These are phyloP conservation scores for Nothobranchius kuhntae DNA, from an alignment of 2,113 vertebrate species.

Conservation along the genomic window DNA sequence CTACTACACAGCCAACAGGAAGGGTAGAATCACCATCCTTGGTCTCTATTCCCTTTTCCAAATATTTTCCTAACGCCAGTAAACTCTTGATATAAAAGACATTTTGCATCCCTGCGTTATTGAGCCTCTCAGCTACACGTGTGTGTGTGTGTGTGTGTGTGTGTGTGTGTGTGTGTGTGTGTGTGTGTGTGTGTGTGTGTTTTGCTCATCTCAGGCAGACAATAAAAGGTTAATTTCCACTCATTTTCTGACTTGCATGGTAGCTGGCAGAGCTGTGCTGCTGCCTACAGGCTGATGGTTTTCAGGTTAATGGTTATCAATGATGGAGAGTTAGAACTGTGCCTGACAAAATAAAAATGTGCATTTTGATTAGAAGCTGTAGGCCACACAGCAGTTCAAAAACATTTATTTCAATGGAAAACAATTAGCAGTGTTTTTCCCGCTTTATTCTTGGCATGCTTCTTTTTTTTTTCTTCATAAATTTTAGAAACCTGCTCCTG, in stretches of 20 bases:
- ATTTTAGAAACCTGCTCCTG: slow-evolving; percentile 10
- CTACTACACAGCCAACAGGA: neutral
- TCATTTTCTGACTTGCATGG: slow-evolving; percentile 1
- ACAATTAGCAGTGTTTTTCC: slow-evolving; percentile 20
- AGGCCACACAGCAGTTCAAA: slow-evolving; percentile 31
- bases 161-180: neutral
- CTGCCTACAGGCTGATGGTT: slow-evolving; percentile 34
- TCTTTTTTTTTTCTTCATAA: neutral
- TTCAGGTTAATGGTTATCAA: slow-evolving; percentile 45
- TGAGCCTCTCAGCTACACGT: neutral
- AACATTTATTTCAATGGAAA: slow-evolving; percentile 37
- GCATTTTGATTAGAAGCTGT: slow-evolving; percentile 38
- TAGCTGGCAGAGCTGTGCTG: slow-evolving; percentile 6
- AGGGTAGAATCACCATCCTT: neutral
- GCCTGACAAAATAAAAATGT: slow-evolving; percentile 22
- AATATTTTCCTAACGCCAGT: neutral
- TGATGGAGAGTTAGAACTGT: slow-evolving; percentile 29
- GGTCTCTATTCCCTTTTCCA: neutral
- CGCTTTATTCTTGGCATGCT: too few species aligned
- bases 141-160: neutral
- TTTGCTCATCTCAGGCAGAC: slow-evolving; percentile 6
- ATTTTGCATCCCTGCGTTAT: neutral
- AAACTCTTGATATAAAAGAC: neutral
- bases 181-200: neutral
- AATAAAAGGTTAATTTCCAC: slow-evolving; percentile 11